Conservation (phyloP, 2,888 invertebrate species). For the Adineta ricciae region DNA sequence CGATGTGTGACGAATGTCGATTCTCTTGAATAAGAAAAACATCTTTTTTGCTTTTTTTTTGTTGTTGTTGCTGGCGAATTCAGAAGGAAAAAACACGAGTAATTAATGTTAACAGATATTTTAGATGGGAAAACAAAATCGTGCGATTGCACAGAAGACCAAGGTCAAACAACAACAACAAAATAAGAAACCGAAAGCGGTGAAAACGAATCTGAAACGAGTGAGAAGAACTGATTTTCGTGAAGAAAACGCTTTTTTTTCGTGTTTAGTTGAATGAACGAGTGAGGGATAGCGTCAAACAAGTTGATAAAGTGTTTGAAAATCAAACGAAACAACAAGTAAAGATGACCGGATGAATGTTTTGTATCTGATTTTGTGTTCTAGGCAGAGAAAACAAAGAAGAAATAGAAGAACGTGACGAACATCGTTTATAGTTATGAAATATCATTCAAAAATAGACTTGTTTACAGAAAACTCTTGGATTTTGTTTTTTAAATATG, state of each 20-base stretch:
- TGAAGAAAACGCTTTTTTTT: too few species aligned
- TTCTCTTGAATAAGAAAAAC: not conserved
- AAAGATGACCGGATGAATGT: too few species aligned
- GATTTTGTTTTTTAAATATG: too few species aligned
- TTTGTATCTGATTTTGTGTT: too few species aligned
- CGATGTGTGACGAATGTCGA: not conserved
- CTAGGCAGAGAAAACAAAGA: too few species aligned
- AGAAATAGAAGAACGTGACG: too few species aligned
- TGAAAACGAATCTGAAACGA: slow-evolving; percentile 14
- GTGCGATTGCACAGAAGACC: not conserved
- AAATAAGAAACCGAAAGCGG: not conserved
- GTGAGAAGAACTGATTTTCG: not conserved
- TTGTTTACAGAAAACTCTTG: too few species aligned
- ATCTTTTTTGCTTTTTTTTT: too few species aligned
- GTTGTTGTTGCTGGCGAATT: not conserved
- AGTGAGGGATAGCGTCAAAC: not conserved
- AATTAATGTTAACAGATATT: not conserved
- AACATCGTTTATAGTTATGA: too few species aligned
- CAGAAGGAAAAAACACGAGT: not conserved
- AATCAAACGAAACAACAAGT: not conserved
- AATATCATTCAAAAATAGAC: too few species aligned
- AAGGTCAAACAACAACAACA: not conserved
- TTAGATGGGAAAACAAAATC: not conserved
- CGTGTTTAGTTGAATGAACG: not conserved
- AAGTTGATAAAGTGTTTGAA: not conserved